Percentiles rank a stretch among this genome's conserved stretches.
Evolutionary conservation across 2,888 invertebrate species (phyloP).

Genomic region (Pimpla rufipes): DNA sequence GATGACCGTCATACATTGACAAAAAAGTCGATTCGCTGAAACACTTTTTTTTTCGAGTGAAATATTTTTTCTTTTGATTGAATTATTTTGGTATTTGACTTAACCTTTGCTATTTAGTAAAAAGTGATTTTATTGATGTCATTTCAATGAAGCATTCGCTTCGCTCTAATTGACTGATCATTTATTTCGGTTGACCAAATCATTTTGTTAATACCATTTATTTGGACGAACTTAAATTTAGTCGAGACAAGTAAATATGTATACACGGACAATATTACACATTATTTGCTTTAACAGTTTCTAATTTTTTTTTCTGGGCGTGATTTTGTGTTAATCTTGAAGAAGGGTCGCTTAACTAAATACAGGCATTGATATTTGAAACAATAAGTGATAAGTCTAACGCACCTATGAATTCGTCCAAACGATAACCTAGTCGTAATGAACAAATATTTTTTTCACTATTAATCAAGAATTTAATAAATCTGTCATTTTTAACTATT

Average conservation of each 20-base stretch:
- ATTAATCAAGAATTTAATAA: conserved; percentile 1
- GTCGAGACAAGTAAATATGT: not conserved
- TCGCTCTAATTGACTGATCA: not conserved
- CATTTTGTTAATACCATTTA: not conserved
- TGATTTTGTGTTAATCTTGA: not conserved
- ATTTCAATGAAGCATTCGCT: too few relatives aligned
- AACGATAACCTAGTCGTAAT: not conserved
- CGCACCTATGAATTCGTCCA: too few relatives aligned
- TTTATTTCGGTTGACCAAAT: not conserved
- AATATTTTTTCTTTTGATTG: conserved; percentile 4
- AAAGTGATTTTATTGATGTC: conserved; percentile 12
- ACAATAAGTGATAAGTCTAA: too few relatives aligned
- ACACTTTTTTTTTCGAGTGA: not conserved
- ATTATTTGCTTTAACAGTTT: not conserved
- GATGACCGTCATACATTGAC: not conserved
- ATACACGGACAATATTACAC: not conserved
- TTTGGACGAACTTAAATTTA: not conserved
- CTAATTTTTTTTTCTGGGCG: not conserved
- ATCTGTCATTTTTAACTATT: not conserved
- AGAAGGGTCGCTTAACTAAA: not conserved
- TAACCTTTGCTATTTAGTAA: not conserved
- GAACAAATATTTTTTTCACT: too few relatives aligned
- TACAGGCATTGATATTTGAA: not conserved
- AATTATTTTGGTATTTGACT: not conserved
- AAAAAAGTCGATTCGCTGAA: not conserved